Conservation (phyloP, 1,140 invertebrate genomes). For the Andricus grossulariae region DNA sequence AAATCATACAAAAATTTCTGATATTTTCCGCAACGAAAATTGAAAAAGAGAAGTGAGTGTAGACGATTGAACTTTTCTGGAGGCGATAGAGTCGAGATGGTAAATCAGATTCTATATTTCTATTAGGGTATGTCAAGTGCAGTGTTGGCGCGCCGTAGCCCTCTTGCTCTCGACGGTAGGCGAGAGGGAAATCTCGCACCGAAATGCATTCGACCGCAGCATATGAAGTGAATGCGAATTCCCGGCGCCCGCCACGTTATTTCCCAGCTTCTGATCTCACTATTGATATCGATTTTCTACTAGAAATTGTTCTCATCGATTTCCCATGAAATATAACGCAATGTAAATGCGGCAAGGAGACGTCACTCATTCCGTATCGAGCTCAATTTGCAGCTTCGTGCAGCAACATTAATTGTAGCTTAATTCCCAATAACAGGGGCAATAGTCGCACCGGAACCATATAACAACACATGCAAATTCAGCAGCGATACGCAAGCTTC, state of each 20-base stretch:
- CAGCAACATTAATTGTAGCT: conserved; percentile 26
- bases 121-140: conserved; percentile 29
- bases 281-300: not conserved
- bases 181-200: conserved; percentile 29
- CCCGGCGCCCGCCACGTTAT: conserved; percentile 21
- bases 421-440: not conserved
- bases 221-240: conserved; percentile 31
- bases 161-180: conserved; percentile 18
- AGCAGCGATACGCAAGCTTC: conserved; percentile 14
- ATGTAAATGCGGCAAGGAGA: not conserved
- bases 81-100: conserved; percentile 8
- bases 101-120: conserved; percentile 32
- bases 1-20: not conserved
- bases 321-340: not conserved
- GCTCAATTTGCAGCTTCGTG: conserved; percentile 20
- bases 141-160: conserved; percentile 14
- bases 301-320: conserved; percentile 17
- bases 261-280: conserved; percentile 21
- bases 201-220: conserved; percentile 25
- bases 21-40: not conserved
- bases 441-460: conserved; percentile 5
- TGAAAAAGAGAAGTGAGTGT: not conserved
- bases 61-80: conserved; percentile 13
- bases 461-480: not conserved
- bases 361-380: conserved; percentile 16